Evolutionary conservation across 2,888 invertebrate genomes (phyloP).

Genomic region (Campopleginae sp.): DNA sequence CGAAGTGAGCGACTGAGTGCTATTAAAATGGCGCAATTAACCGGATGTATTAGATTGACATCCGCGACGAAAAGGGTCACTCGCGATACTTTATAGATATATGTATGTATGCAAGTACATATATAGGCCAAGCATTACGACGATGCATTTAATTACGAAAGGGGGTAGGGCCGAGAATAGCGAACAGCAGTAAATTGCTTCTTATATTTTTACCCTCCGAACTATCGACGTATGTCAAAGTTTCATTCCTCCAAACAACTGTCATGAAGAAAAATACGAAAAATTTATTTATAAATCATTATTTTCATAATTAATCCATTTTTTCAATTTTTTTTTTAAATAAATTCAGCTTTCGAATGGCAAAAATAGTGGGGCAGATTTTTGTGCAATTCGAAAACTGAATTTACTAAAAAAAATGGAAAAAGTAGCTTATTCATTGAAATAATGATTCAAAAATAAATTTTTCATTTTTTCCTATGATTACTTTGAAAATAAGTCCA

Average conservation of each 20-base stretch:
- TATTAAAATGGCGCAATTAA: conserved; percentile 39
- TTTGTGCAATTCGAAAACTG: no score
- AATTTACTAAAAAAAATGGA: no score
- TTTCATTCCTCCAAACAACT: neutral
- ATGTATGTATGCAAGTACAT: neutral
- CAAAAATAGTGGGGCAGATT: no score
- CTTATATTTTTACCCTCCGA: neutral
- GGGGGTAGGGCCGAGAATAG: conserved; percentile 25
- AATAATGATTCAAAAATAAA: no score
- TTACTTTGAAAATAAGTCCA: no score
- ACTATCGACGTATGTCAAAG: neutral
- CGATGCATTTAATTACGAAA: conserved; percentile 33
- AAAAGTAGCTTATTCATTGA: no score
- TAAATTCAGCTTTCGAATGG: no score
- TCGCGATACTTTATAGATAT: conserved; percentile 12
- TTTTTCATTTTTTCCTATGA: no score
- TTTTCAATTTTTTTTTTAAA: no score
- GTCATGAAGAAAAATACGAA: neutral
- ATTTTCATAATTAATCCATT: no score
- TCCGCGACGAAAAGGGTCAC: conserved; percentile 43
- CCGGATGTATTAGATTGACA: conserved; percentile 57
- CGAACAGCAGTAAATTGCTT: conserved; percentile 17
- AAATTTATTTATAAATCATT: no score
- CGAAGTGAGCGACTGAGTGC: neutral
- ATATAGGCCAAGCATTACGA: conserved; percentile 19